Base-by-base conservation (phyloP, 2,113 vertebrate species). In the Echinops telfairi region DNA sequence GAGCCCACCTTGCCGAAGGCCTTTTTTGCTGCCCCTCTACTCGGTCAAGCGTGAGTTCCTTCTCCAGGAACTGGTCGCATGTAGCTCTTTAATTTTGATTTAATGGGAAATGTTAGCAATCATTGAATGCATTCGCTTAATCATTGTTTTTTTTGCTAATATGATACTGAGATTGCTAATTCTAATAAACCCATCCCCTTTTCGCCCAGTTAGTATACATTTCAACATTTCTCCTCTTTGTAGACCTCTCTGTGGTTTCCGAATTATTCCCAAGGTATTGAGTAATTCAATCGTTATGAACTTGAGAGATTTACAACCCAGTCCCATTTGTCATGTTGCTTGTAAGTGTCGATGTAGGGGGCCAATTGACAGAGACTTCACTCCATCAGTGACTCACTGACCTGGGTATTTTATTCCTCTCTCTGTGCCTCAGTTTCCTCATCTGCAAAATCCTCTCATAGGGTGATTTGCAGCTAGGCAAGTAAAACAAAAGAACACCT, bases 371-470 rank as follows among this genome's bases (percentile, higher is more conserved):
- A 16, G 27, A n/a, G 33, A 3, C 10, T 80, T 62, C 47, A 68
- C 43, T 70, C 40, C 62, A 2, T 5, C 20, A 22, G 17, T 10
- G 38, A 14, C 6, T 12, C 29, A 9, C 1, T 25, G 70, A 25
- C 43, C 16, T 23, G 6, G 6, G 36, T 1, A 9, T 29, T 10
- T 60, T 62, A 5, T 1, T 22, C 5, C 8, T 82, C 10, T 4
- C 53, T 33, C 60, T 76, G 27, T 58, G 85, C 73, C 73, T 92
- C 47, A 4, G 31, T 78, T 94, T 92, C 81, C 23, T 78, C 36
- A 1, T 36, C 58, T 73, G 9, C 66, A 57, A 76, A 57, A 5
- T 36, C 64, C 11, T 81, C 3, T 14, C 20, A 0, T 1, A 17
- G 33, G n/a, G 20, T 22, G 64, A 10, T 31, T 83, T 31, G 33